Percentiles rank a stretch among this genome's conserved stretches.
Evolutionary conservation across 2,797 vertebrate species (phyloP).

Genomic region (Malacoraja senta): DNA sequence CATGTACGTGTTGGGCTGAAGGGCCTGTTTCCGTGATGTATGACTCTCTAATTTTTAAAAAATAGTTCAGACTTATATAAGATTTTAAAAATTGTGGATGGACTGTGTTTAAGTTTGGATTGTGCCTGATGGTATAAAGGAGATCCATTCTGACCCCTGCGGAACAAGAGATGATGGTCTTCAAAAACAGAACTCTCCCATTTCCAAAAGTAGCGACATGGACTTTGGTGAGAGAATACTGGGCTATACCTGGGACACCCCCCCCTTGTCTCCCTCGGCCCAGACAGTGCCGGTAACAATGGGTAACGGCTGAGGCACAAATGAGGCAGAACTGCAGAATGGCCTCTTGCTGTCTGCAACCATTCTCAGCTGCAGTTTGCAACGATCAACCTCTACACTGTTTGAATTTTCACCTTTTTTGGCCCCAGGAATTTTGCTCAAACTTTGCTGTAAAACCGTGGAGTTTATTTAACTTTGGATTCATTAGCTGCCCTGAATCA

Average conservation of each 20-base stretch:
- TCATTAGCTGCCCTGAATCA: neutral
- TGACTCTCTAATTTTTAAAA: too few relatives aligned
- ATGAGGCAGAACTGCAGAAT: neutral
- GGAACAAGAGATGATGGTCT: neutral
- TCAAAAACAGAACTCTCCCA: neutral
- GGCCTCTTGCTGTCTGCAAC: neutral
- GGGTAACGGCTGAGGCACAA: neutral
- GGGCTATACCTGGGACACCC: neutral
- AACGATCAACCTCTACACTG: neutral
- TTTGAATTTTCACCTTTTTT: neutral
- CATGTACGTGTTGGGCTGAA: too few relatives aligned
- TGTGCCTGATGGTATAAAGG: neutral
- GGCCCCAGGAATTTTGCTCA: too few relatives aligned
- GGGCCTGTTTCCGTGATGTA: too few relatives aligned
- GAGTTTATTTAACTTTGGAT: neutral
- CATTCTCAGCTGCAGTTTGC: neutral
- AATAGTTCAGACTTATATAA: neutral
- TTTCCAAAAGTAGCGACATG: neutral
- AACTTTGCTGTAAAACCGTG: neutral
- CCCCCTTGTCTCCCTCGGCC: neutral
- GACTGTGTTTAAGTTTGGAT: neutral
- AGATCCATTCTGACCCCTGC: neutral
- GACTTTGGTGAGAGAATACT: neutral
- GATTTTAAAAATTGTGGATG: neutral
- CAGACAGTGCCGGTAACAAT: neutral